Evolutionary conservation across 2,888 invertebrate genomes (phyloP).

Genomic region (Oeneis ivallda): DNA sequence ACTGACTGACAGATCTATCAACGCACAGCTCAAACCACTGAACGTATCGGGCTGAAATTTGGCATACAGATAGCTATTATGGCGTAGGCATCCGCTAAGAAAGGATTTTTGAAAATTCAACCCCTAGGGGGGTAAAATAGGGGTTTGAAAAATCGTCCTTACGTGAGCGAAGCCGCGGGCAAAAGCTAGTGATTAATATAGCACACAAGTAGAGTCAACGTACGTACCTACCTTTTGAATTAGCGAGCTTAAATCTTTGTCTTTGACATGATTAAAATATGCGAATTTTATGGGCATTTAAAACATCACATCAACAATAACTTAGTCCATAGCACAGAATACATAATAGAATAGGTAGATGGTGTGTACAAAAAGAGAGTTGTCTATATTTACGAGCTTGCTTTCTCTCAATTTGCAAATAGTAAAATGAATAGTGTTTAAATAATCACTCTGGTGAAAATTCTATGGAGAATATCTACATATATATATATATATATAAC

Average conservation of each 20-base stretch:
- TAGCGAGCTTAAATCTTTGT: neutral
- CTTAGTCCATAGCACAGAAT: neutral
- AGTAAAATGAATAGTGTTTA: conserved; percentile 38
- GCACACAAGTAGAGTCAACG: neutral
- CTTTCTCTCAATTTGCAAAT: conserved; percentile 47
- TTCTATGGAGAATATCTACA: neutral
- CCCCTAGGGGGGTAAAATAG: too few species aligned
- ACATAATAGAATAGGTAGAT: neutral
- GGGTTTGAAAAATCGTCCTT: too few species aligned
- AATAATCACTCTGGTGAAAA: conserved; percentile 18
- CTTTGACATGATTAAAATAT: conserved; percentile 5
- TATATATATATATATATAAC: too few species aligned
- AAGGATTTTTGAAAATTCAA: too few species aligned
- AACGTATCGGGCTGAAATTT: too few species aligned
- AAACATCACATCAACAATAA: neutral
- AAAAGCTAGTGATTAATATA: too few species aligned
- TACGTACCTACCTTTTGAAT: neutral
- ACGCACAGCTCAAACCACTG: too few species aligned
- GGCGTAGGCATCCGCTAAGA: too few species aligned
- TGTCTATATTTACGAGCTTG: conserved; percentile 43
- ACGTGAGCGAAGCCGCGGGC: too few species aligned
- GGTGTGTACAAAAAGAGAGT: conserved; percentile 28
- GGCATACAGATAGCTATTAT: too few species aligned
- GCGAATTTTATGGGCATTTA: neutral
- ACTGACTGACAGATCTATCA: too few species aligned